Conservation (phyloP, 2,113 vertebrate genomes). For the Chamaea fasciata region DNA sequence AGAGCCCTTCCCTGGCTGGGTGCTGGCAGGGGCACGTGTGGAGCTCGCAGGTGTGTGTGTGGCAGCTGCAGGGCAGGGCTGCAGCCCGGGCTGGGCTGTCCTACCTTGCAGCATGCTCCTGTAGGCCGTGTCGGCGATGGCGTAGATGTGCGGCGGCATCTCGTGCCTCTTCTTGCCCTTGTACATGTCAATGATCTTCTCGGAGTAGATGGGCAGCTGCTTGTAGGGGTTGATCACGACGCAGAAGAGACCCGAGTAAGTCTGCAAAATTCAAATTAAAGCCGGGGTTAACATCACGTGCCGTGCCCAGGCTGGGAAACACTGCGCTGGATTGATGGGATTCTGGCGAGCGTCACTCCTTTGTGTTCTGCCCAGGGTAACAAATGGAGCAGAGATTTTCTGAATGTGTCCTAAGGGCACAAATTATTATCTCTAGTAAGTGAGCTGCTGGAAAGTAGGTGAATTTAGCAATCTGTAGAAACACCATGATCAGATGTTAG, state of each 20-base stretch:
- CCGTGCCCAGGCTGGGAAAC: not conserved
- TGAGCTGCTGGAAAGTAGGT: not conserved
- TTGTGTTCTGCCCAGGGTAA: not conserved
- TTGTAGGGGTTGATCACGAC: slow-evolving; percentile 97
- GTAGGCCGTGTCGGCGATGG: slow-evolving; percentile 93
- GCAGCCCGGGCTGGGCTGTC: not conserved
- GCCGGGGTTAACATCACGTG: accelerated
- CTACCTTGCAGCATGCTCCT: slow-evolving; percentile 98
- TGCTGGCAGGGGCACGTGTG: not conserved
- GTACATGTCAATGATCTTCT: slow-evolving; percentile 98
- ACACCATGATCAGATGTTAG: accelerated
- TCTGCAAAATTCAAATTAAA: slow-evolving; percentile 67
- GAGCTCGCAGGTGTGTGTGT: not conserved
- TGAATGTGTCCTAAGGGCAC: not conserved
- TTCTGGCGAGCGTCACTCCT: not conserved
- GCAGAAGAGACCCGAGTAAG: slow-evolving; percentile 95
- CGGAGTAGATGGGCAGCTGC: slow-evolving; percentile 93
- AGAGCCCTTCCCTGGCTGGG: not conserved
- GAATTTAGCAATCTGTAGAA: not conserved
- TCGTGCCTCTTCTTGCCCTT: slow-evolving; percentile 98
- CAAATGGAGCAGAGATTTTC: not conserved
- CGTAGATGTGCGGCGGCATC: slow-evolving; percentile 94
- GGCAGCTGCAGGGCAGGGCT: accelerated
- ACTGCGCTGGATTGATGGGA: not conserved
- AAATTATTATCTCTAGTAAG: not conserved